Conservation (phyloP, 2,113 vertebrate species). For the Smithornis capensis region DNA sequence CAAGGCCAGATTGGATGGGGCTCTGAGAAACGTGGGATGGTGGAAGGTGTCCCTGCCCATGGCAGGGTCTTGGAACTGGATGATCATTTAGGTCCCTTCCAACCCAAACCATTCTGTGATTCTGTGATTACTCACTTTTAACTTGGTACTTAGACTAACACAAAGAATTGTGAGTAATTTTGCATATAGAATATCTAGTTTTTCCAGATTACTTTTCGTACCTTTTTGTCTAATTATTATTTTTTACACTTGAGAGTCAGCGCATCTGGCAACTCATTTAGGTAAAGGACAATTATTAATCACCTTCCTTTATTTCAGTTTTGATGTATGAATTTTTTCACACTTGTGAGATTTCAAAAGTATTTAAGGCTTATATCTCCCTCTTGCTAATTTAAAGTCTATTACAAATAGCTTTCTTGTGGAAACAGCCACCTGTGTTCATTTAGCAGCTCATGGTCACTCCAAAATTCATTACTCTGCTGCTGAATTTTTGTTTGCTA, state of each 20-base stretch:
- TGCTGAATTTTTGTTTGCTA: conserved; percentile 46
- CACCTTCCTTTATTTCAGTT: conserved; percentile 69
- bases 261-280: conserved; percentile 74
- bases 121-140: background rate
- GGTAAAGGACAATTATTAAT: conserved; percentile 73
- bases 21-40: background rate
- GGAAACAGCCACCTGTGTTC: conserved; percentile 73
- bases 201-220: background rate
- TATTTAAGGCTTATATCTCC: conserved; percentile 62
- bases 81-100: background rate
- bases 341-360: conserved; percentile 67
- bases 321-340: conserved; percentile 75
- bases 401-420: conserved; percentile 67
- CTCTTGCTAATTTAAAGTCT: conserved; percentile 73
- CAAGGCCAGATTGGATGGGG: background rate
- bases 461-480: conserved; percentile 49
- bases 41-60: background rate
- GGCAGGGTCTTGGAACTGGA: background rate
- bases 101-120: background rate
- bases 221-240: background rate
- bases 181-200: background rate
- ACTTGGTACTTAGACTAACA: background rate
- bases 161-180: background rate
- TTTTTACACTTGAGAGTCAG: conserved; percentile 33
- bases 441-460: conserved; percentile 65